Evolutionary conservation across 1,140 invertebrate genomes (phyloP), one percentile per base, ranked within the genome.

Genomic region (Marisa cornuarietis): DNA sequence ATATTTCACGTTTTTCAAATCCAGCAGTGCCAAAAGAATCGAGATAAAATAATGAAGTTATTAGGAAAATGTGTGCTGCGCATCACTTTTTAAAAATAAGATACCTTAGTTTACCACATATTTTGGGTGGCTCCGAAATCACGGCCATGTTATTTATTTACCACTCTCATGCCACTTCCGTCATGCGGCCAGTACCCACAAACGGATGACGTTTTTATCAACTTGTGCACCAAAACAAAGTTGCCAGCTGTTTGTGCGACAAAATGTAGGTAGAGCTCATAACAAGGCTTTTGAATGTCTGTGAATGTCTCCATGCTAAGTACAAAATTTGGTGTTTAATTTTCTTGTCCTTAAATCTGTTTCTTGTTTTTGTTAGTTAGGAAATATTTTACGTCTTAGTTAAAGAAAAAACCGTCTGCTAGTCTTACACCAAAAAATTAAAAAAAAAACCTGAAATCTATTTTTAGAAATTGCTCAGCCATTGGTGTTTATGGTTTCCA

Each of bases 151-250:
- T 51, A n/a, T 26, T 72, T 31, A 51, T 13, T 16, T 16, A 72
- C n/a, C n/a, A n/a, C 22, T 9, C 11, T 26, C 14, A 31, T 9
- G 0, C 49, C 0, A 4, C 16, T 51, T 74, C 42, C 42, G 71
- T n/a, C 26, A 52, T 73, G n/a, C 52, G 0, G 71, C 31, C 0
- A 42, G 26, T 81, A 79, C 80, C 49, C 80, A 81, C 24, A 62
- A 61, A 79, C 58, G 58, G 68, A 62, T 81, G 76, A 81, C 76
- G 76, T 79, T 73, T 71, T 65, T 63, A 74, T 74, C 76, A 81
- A 31, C 63, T 78, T 51, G 20, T 18, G 22, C 51, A 52, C 20
- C 76, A 73, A 65, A 81, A n/a, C 24, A 71, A 51, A 72, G 26
- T 52, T 11, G 42, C 78, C 76, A 78, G 76, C 76, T 79, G 76